phyloP scores from a whole-genome alignment of 2,888 invertebrate genomes.

The Drosophila silvestris region DNA sequence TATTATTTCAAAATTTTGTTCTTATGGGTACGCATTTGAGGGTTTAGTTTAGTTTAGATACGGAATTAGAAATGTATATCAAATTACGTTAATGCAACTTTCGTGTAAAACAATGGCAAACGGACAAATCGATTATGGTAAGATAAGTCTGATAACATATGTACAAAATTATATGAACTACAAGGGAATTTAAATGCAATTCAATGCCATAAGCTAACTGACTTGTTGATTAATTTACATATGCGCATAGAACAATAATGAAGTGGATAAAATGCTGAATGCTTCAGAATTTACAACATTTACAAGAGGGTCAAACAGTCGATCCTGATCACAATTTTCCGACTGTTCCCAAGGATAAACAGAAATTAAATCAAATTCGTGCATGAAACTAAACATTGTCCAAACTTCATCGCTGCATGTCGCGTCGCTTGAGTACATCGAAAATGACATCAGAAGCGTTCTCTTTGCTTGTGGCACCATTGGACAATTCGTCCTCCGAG shows the following conservation, averaged over 20 bases:
- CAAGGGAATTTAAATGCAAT: slow-evolving; percentile 29
- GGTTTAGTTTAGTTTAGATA: not conserved
- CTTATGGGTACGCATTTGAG: slow-evolving; percentile 34
- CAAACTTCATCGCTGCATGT: slow-evolving; percentile 83
- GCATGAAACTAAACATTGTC: slow-evolving; percentile 1
- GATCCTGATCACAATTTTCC: slow-evolving; percentile 25
- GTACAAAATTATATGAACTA: slow-evolving; percentile 28
- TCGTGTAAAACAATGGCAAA: not conserved
- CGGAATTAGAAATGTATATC: slow-evolving; percentile 13
- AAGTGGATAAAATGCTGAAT: slow-evolving; percentile 24
- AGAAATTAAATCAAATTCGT: not conserved
- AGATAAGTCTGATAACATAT: slow-evolving; percentile 1
- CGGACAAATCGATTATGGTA: slow-evolving; percentile 11
- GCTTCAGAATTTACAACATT: slow-evolving; percentile 71
- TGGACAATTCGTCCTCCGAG: slow-evolving; percentile 81
- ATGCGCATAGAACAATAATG: slow-evolving; percentile 34
- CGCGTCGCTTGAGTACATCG: slow-evolving; percentile 87
- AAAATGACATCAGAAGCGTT: slow-evolving; percentile 86
- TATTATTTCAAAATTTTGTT: slow-evolving; percentile 26
- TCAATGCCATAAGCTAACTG: slow-evolving; percentile 14
- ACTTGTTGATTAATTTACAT: slow-evolving; percentile 33
- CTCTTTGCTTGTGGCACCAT: slow-evolving; percentile 85
- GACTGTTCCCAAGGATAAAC: slow-evolving; percentile 12
- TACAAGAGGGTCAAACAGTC: slow-evolving; percentile 47
- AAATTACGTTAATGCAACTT: slow-evolving; percentile 10